A percentile compares a stretch with the other conserved stretches of the same genome.
Evolutionary conservation across 1,140 invertebrate species (phyloP).

Genomic region (Drosophila dunni): DNA sequence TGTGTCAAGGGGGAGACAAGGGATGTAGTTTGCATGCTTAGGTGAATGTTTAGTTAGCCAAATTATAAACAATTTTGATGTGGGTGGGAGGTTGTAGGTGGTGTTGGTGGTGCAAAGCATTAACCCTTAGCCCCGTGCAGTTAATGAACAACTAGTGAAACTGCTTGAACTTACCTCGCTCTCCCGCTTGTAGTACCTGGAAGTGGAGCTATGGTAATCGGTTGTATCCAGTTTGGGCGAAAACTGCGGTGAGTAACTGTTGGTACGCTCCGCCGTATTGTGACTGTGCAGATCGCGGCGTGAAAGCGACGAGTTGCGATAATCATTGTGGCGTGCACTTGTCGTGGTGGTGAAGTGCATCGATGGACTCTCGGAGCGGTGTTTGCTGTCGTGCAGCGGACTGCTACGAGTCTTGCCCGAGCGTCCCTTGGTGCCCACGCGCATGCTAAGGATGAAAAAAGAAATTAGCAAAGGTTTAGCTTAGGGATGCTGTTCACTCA

Average conservation of each 20-base stretch:
- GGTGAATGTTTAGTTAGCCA: constrained; percentile 58
- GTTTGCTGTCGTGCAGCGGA: constrained; percentile 80
- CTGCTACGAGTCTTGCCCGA: constrained; percentile 85
- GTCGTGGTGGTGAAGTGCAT: constrained; percentile 83
- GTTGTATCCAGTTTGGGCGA: constrained; percentile 77
- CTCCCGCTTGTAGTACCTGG: constrained; percentile 82
- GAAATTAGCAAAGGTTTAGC: background rate
- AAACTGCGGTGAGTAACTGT: constrained; percentile 82
- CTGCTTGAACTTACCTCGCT: constrained; percentile 71
- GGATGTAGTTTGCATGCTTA: constrained; percentile 18
- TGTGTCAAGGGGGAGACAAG: constrained; percentile 42
- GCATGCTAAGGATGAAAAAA: constrained; percentile 83
- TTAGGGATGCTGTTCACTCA: constrained; percentile 11
- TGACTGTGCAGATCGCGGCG: constrained; percentile 55
- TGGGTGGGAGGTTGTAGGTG: constrained; percentile 28
- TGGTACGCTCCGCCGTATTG: constrained; percentile 67
- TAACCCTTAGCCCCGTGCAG: constrained; percentile 53
- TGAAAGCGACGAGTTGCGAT: constrained; percentile 69
- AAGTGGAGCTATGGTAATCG: constrained; percentile 76
- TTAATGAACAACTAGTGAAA: constrained; percentile 1
- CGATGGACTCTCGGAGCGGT: constrained; percentile 83
- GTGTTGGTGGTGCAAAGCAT: constrained; percentile 38
- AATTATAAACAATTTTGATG: constrained; percentile 70
- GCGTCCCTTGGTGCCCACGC: constrained; percentile 89
- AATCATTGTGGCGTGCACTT: constrained; percentile 77